Conservation (phyloP, 2,888 invertebrate genomes). For the Clepsis dumicolana region DNA sequence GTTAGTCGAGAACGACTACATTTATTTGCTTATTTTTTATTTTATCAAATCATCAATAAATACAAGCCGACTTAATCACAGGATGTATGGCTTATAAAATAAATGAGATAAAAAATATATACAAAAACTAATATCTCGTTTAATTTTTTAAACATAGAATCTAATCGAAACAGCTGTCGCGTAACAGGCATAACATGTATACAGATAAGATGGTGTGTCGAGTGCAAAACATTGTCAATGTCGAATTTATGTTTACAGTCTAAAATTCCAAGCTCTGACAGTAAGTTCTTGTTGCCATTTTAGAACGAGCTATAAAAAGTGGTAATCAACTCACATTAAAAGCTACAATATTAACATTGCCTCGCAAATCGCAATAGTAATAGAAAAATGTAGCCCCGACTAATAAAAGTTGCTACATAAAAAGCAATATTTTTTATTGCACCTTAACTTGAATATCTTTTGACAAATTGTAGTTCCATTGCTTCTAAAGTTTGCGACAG, state of each 20-base stretch:
- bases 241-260: not conserved
- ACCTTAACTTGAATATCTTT: slow-evolving; percentile 5
- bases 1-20: too few relatives aligned
- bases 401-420: slow-evolving; percentile 9
- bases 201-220: too few relatives aligned
- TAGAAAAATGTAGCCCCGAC: slow-evolving; percentile 3
- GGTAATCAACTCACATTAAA: not conserved
- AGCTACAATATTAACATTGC: not conserved
- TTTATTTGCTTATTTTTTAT: too few relatives aligned
- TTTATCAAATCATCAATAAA: too few relatives aligned
- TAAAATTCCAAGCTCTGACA: not conserved
- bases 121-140: too few relatives aligned
- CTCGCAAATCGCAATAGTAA: not conserved
- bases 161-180: too few relatives aligned
- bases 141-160: too few relatives aligned
- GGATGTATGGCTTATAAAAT: too few relatives aligned
- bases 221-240: not conserved
- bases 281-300: not conserved
- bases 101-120: too few relatives aligned
- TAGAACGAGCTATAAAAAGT: not conserved
- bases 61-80: too few relatives aligned
- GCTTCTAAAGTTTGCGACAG: not conserved
- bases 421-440: slow-evolving; percentile 19
- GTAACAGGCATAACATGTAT: too few relatives aligned
- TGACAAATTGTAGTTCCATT: slow-evolving; percentile 8